Evolutionary conservation across 2,888 invertebrate genomes (phyloP).

Genomic region (Aporophyla lueneburgensis): DNA sequence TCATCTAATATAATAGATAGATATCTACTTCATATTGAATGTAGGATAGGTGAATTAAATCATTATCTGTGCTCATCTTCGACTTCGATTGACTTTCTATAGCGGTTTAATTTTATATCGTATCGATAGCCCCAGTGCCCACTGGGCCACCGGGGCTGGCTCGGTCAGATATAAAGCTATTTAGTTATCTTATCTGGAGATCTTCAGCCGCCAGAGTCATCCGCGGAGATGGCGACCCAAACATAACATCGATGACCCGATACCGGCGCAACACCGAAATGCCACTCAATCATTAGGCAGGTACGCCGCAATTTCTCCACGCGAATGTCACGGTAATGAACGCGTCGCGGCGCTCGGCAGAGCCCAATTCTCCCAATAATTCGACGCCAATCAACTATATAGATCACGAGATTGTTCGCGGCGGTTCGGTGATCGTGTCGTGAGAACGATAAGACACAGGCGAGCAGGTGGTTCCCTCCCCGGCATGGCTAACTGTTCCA

Average conservation of each 20-base stretch:
- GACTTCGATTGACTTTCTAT: conserved; percentile 88
- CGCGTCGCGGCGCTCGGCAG: conserved; percentile 77
- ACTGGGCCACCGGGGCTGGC: conserved; percentile 60
- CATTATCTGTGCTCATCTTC: conserved; percentile 73
- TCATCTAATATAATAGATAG: background rate
- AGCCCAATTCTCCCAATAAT: conserved; percentile 86
- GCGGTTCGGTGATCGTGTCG: conserved; percentile 84
- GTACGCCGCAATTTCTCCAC: conserved; percentile 81
- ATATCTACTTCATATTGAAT: conserved; percentile 25
- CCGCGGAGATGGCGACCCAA: conserved; percentile 80
- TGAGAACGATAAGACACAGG: conserved; percentile 88
- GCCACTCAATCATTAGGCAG: conserved; percentile 82
- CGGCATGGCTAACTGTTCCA: conserved; percentile 87
- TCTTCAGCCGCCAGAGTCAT: conserved; percentile 74
- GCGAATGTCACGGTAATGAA: conserved; percentile 86
- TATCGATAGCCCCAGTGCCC: conserved; percentile 79
- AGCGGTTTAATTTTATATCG: conserved; percentile 83
- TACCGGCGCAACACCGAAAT: conserved; percentile 74
- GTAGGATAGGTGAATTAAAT: conserved; percentile 67
- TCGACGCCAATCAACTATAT: conserved; percentile 89
- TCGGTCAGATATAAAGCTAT: conserved; percentile 84
- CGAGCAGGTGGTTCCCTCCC: conserved; percentile 88
- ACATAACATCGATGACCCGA: conserved; percentile 84
- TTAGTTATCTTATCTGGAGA: conserved; percentile 83
- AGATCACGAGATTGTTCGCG: conserved; percentile 87